phyloP scores from a whole-genome alignment of 2,797 vertebrate genomes.

The Manis javanica region DNA sequence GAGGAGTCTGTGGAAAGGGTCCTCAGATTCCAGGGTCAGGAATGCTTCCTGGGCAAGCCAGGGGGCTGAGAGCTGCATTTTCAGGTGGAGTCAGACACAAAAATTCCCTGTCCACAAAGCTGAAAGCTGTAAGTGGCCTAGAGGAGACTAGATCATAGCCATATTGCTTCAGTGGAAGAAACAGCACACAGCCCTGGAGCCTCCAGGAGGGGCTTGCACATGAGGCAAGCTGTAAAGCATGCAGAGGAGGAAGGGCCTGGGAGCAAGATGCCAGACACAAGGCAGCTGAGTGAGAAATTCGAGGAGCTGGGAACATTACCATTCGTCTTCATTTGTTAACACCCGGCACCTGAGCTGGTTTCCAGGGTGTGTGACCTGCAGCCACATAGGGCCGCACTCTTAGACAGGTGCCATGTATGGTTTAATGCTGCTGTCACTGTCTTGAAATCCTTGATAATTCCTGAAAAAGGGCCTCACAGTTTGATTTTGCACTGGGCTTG shows the following conservation, averaged over 20 bases:
- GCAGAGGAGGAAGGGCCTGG: background rate
- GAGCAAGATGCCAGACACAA: background rate
- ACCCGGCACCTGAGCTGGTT: background rate
- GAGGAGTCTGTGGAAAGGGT: background rate
- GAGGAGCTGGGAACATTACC: background rate
- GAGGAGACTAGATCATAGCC: background rate
- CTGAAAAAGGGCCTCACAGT: background rate
- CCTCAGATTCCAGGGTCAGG: background rate
- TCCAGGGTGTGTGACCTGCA: fast-evolving
- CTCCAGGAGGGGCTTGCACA: background rate
- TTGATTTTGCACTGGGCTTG: background rate
- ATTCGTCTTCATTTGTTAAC: background rate
- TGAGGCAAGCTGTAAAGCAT: background rate
- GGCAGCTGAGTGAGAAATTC: background rate
- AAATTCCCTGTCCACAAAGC: background rate
- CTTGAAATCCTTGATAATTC: background rate
- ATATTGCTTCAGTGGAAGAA: background rate
- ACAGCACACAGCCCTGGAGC: background rate
- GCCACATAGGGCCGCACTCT: background rate
- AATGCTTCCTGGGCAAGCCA: background rate
- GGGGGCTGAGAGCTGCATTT: background rate
- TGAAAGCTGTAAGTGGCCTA: background rate
- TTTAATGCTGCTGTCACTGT: background rate
- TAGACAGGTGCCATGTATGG: background rate
- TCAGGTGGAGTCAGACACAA: background rate